Evolutionary conservation across 2,113 vertebrate species (phyloP), one percentile per base, ranked within the genome.

Genomic region (Protobothrops mucrosquamatus): DNA sequence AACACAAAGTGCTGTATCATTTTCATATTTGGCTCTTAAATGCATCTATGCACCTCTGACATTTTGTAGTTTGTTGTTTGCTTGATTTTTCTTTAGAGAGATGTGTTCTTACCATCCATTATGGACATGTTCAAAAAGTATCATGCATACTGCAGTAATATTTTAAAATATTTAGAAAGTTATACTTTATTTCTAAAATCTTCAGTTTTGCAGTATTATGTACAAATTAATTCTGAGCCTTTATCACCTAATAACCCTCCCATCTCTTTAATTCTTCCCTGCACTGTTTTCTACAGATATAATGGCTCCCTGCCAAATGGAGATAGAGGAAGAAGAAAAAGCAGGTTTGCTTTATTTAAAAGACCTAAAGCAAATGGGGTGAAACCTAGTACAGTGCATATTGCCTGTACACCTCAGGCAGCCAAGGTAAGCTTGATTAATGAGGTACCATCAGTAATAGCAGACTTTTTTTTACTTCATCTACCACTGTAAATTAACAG

Each of bases 231-330:
- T 88, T 56, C 52, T 7, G 22, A 91, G 29, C n/a, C 24, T 52
- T 93, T 11, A 88, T 39, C 12, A 81, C 88, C 52, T 39, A 85
- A 95, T 92, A 88, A 88, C 87, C 54, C 39, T 10, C 56, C 43
- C 10, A 48, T 69, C 24, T 64, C 91, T 61, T 39, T 94, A 5
- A 81, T 64, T 93, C 26, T 94, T 95, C 91, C 91, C 54, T 87
- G 55, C 9, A 94, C 3, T 95, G 26, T 95, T 93, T 96, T 92
- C 48, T 85, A 23, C 96, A 99, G 99, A 97, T 99, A 99, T 98
- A 99, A 99, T 99, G 99, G 99, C 96, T 99, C 99, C 96, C 98
- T 99, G 95, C 99, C 99, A 96, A 99, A 99, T 24, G 99, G 99
- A 87, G 99, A 99, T 95, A 98, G 99, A 96, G 99, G 99, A 96